Percentiles rank a stretch among this genome's conserved stretches.
Conservation (phyloP, 2,113 vertebrate species). For the Prochilodus magdalenae region DNA sequence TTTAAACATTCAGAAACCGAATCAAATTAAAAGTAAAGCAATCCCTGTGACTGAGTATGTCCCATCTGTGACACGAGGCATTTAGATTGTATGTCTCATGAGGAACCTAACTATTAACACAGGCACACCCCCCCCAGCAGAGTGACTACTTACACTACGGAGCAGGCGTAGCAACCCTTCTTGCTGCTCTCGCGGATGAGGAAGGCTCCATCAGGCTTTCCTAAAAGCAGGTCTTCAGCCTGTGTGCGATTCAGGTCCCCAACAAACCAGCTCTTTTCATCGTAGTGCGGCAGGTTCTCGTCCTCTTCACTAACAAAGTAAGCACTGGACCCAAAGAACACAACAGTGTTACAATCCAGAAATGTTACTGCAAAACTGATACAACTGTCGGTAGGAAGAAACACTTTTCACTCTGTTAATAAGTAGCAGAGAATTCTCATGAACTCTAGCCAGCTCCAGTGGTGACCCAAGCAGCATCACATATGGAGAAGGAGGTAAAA, state of each 20-base stretch:
- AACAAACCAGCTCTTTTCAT: constrained; percentile 98
- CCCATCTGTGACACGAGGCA: background rate
- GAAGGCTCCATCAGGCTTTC: constrained; percentile 92
- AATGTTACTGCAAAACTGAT: background rate
- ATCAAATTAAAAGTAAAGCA: background rate
- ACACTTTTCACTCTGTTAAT: background rate
- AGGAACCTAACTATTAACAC: background rate
- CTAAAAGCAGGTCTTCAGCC: constrained; percentile 91
- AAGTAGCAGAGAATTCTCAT: background rate
- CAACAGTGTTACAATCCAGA: background rate
- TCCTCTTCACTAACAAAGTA: constrained; percentile 93
- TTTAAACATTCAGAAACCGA: too few relatives aligned
- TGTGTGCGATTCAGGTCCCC: constrained; percentile 90
- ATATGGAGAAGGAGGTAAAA: background rate
- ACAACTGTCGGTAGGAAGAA: too few relatives aligned
- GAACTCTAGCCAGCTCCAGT: background rate
- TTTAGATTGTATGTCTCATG: too few relatives aligned
- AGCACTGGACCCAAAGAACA: constrained; percentile 68
- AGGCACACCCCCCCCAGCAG: too few relatives aligned
- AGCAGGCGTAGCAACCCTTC: constrained; percentile 97
- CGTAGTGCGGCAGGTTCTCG: constrained; percentile 90
- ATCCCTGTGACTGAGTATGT: background rate
- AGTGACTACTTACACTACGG: constrained; percentile 89
- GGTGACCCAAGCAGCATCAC: background rate
- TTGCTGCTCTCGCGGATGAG: constrained; percentile 97